These are phyloP conservation scores for Saturnia japonica DNA, from an alignment of 2,888 invertebrate species.

Conservation along the genomic window DNA sequence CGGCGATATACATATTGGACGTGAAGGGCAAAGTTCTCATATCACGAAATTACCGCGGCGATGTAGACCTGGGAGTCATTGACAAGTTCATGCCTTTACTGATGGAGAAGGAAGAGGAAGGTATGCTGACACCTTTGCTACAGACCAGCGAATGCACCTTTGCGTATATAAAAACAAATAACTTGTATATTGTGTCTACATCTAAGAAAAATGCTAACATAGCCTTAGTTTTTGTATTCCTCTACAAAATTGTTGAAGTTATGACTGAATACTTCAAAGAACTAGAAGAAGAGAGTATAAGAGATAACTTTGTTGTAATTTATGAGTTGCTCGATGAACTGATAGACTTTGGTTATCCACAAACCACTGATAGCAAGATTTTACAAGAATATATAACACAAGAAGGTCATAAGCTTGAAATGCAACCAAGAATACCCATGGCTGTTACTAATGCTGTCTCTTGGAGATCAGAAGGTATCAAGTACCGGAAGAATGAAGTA, in stretches of 20 bases:
- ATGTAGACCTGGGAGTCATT: constrained; percentile 97
- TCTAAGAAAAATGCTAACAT: constrained; percentile 99
- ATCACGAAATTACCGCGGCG: constrained; percentile 98
- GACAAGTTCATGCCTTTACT: constrained; percentile 99
- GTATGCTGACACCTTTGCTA: constrained; percentile 93
- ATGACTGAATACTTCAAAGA: constrained; percentile 99
- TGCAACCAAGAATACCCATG: constrained; percentile 97
- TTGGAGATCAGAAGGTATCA: constrained; percentile 99
- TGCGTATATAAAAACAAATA: constrained; percentile 98
- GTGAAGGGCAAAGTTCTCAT: constrained; percentile 99
- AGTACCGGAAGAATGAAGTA: constrained; percentile 99
- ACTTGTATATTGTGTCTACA: constrained; percentile 97
- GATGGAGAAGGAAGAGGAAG: constrained; percentile 99
- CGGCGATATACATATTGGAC: constrained; percentile 97
- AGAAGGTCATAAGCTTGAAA: constrained; percentile 98
- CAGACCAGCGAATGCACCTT: constrained; percentile 95
- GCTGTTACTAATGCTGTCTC: constrained; percentile 99
- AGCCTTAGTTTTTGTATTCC: constrained; percentile 96
- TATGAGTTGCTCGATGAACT: constrained; percentile 98
- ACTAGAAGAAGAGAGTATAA: constrained; percentile 98
- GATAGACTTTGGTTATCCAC: constrained; percentile 98
- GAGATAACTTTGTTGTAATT: constrained; percentile 99
- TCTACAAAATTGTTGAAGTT: constrained; percentile 98
- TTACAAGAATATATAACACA: constrained; percentile 99
- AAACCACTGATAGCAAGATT: constrained; percentile 99